A percentile compares a stretch with the other conserved stretches of the same genome.
These are phyloP conservation scores for Pteronura brasiliensis DNA, from an alignment of 2,113 vertebrate genomes.

Conservation along the genomic window DNA sequence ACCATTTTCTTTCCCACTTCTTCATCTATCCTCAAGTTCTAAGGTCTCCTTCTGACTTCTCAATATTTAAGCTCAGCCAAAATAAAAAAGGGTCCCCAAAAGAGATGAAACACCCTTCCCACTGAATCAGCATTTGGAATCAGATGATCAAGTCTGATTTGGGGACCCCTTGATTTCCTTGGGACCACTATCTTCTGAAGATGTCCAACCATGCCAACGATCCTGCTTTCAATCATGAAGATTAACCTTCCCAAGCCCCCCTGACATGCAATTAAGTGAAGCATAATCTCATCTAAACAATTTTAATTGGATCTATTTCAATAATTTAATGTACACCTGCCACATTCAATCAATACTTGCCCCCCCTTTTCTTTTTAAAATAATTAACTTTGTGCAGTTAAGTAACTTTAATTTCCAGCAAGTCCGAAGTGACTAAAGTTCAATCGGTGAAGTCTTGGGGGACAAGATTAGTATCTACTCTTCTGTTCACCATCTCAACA, in stretches of 20 bases:
- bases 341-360: conserved; percentile 45
- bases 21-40: neutral
- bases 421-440: conserved; percentile 60
- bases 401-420: conserved; percentile 49
- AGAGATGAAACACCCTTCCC: neutral
- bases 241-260: neutral
- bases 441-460: neutral
- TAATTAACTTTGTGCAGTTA: conserved; percentile 63
- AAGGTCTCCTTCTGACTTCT: neutral
- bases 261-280: neutral
- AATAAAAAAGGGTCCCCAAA: neutral
- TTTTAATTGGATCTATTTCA: conserved; percentile 3
- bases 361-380: conserved; percentile 56
- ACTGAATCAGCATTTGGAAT: neutral
- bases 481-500: neutral
- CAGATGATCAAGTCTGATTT: neutral
- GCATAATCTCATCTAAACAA: conserved; percentile 60
- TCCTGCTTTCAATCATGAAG: neutral
- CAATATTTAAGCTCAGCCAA: neutral
- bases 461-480: neutral
- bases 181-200: neutral
- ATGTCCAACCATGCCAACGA: neutral
- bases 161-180: neutral
- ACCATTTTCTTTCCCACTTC: too few species aligned
- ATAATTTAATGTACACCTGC: conserved; percentile 62